Conservation (phyloP, 2,888 invertebrate species). For the Brachynemurus nebulosus region DNA sequence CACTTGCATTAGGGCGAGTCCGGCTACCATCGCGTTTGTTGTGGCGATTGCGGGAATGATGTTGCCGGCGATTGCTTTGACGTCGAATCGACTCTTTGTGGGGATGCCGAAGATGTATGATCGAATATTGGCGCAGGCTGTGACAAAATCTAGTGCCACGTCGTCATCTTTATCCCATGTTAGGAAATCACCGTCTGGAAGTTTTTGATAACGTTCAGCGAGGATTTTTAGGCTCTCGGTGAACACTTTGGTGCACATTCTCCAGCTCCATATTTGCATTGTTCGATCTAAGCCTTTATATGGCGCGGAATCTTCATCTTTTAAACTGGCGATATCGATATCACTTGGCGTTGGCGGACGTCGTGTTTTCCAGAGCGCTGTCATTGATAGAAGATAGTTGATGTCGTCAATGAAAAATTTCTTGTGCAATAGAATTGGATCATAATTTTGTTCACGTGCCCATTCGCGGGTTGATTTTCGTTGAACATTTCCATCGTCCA, state of each 20-base stretch:
- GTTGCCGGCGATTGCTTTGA: slow-evolving; percentile 99
- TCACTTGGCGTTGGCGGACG: slow-evolving; percentile 60
- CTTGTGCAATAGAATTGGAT: slow-evolving; percentile 72
- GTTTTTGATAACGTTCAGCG: slow-evolving; percentile 40
- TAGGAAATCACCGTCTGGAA: slow-evolving; percentile 50
- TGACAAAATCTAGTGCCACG: slow-evolving; percentile 89
- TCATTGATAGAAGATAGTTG: slow-evolving; percentile 83
- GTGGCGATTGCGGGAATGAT: slow-evolving; percentile 99
- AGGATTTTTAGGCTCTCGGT: slow-evolving; percentile 50
- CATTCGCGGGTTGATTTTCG: slow-evolving; percentile 68
- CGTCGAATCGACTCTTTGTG: slow-evolving; percentile 78
- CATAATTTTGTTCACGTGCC: slow-evolving; percentile 74
- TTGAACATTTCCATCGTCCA: slow-evolving; percentile 33
- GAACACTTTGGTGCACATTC: slow-evolving; percentile 44
- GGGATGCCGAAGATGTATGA: slow-evolving; percentile 80
- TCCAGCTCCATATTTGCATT: slow-evolving; percentile 30
- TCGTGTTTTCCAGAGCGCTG: slow-evolving; percentile 87
- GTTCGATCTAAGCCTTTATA: slow-evolving; percentile 15
- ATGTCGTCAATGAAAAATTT: slow-evolving; percentile 95
- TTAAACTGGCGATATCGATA: slow-evolving; percentile 19
- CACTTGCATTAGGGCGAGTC: slow-evolving; percentile 82
- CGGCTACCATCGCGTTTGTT: slow-evolving; percentile 95
- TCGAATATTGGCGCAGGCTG: slow-evolving; percentile 87
- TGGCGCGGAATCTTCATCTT: slow-evolving; percentile 14
- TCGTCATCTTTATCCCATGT: slow-evolving; percentile 98